Conservation (phyloP, 2,888 invertebrate genomes). For the Drosophila stalkeri region DNA sequence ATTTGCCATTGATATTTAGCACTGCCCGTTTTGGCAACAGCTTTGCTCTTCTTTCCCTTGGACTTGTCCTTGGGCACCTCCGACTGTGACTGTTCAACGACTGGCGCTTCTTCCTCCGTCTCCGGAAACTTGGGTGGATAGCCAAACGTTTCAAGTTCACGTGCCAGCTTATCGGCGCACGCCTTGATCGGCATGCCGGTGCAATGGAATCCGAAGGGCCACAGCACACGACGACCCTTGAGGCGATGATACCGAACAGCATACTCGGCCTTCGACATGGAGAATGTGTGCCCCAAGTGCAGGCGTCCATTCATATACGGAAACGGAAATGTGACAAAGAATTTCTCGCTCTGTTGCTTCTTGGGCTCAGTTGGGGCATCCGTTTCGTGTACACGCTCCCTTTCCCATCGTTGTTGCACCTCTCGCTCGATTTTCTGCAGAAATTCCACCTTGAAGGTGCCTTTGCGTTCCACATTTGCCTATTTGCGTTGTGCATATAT, state of each 20-base stretch:
- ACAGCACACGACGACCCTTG: slow-evolving; percentile 95
- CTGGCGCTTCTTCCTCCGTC: slow-evolving; percentile 83
- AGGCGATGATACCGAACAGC: slow-evolving; percentile 96
- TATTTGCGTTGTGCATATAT: slow-evolving; percentile 35
- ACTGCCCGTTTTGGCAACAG: slow-evolving; percentile 94
- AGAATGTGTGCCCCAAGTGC: slow-evolving; percentile 99
- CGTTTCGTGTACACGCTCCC: slow-evolving; percentile 91
- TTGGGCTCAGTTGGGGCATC: slow-evolving; percentile 90
- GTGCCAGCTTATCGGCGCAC: slow-evolving; percentile 97
- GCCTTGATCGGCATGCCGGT: slow-evolving; percentile 99
- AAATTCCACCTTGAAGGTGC: slow-evolving; percentile 98
- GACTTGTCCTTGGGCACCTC: slow-evolving; percentile 91
- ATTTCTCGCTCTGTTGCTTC: slow-evolving; percentile 90
- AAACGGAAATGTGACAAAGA: slow-evolving; percentile 97
- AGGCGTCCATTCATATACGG: slow-evolving; percentile 99
- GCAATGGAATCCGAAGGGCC: slow-evolving; percentile 99
- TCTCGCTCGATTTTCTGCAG: slow-evolving; percentile 94
- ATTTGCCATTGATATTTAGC: slow-evolving; percentile 99
- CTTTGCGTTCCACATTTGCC: slow-evolving; percentile 90
- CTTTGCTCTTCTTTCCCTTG: slow-evolving; percentile 98
- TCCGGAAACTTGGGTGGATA: slow-evolving; percentile 96
- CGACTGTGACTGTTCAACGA: slow-evolving; percentile 86
- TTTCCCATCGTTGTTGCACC: slow-evolving; percentile 94
- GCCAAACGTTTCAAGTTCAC: slow-evolving; percentile 96
- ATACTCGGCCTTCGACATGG: slow-evolving; percentile 99